Base-by-base conservation (phyloP, 2,888 invertebrate species). In the Choristoneura rosaceana region DNA sequence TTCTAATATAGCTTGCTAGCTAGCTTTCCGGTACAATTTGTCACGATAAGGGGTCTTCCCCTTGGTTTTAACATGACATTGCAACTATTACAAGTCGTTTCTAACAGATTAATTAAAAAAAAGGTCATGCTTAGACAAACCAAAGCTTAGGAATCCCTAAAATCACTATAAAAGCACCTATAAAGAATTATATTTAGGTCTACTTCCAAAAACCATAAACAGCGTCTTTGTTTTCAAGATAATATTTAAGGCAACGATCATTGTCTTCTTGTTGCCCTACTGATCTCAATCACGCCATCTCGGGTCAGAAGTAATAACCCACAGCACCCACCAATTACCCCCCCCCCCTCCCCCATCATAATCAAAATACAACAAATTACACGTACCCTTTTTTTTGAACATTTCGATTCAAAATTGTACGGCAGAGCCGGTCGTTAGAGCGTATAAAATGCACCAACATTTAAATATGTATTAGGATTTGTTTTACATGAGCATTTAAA, bases 341-440 rank as follows among this genome's bases (percentile, higher is more conserved):
- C n/a, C 45, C 45, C 45, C 45, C 80, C 45, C 45, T 14, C 80
- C 82, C 84, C 87, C 90, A 90, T 90, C 90, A 87, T 85, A 89
- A 89, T 88, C 90, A 89, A 91, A 90, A 89, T 87, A 90, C 88
- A 85, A 89, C 89, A 90, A 90, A 92, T 92, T 91, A 90, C 83
- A 83, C 76, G 78, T 81, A 81, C 79, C 78, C 84, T 78, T 80
- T 85, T 83, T 87, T 85, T 84, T 74, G 69, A 74, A 43, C 67
- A 77, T 74, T 76, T 77, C 69, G 74, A 78, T 80, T 79, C 70
- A 76, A 82, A 82, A 82, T 81, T 81, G 77, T 77, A 79, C 77
- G 76, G 75, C 77, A 78, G 74, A 84, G 81, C 83, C 83, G 80
- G 84, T 86, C 76, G 85, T 86, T 86, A 84, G 78, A 76, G 76